Evolutionary conservation across 1,140 invertebrate genomes (phyloP).

Genomic region (Drosophila punjabiensis): DNA sequence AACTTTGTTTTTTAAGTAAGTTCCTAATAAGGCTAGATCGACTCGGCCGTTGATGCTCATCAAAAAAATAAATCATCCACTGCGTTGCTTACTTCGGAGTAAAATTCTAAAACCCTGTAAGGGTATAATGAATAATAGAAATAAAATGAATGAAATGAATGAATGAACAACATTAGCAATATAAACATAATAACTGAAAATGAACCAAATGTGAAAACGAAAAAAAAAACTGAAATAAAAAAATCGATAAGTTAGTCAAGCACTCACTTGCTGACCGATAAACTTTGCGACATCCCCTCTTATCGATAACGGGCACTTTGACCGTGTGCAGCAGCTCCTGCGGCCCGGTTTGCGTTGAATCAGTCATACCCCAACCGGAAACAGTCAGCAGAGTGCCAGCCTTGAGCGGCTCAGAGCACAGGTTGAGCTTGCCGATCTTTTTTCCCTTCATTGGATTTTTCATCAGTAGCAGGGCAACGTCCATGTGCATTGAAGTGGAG

Average conservation of each 20-base stretch:
- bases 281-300: conserved; percentile 8
- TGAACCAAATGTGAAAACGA: neutral
- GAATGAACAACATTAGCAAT: neutral
- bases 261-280: conserved; percentile 28
- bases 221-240: neutral
- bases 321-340: conserved; percentile 39
- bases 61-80: no score
- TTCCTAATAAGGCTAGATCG: no score
- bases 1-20: no score
- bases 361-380: conserved; percentile 31
- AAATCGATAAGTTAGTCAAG: no score
- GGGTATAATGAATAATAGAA: neutral
- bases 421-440: neutral
- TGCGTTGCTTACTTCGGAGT: no score
- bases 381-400: conserved; percentile 25
- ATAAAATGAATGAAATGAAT: neutral
- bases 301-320: conserved; percentile 52
- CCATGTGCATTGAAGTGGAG: conserved; percentile 50
- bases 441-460: conserved; percentile 1
- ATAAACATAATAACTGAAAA: neutral
- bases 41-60: no score
- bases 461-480: conserved; percentile 55
- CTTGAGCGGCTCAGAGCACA: conserved; percentile 30
- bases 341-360: neutral
- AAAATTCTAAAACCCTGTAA: no score